Evolutionary conservation across 2,888 invertebrate species (phyloP).

Genomic region (Hirtodrosophila duncani): DNA sequence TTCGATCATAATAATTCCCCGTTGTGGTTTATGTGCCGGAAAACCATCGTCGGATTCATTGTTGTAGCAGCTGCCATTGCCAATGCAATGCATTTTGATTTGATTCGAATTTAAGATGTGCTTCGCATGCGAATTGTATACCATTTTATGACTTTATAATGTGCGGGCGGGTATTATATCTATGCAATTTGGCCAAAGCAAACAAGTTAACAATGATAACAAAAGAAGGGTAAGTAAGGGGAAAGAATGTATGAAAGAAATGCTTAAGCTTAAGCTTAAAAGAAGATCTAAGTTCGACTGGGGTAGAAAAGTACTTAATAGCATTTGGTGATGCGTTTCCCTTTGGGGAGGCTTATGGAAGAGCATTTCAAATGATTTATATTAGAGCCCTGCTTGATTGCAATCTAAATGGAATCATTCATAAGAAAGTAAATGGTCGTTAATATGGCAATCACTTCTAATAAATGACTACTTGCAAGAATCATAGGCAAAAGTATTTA

Average conservation of each 20-base stretch:
- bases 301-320: background rate
- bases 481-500: too few relatives aligned
- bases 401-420: too few relatives aligned
- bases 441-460: too few relatives aligned
- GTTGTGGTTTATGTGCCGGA: slow-evolving; percentile 62
- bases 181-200: too few relatives aligned
- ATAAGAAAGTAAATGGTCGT: too few relatives aligned
- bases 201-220: too few relatives aligned
- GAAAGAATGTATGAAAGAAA: slow-evolving; percentile 30
- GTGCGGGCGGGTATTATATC: slow-evolving; percentile 14
- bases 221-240: too few relatives aligned
- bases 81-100: slow-evolving; percentile 55
- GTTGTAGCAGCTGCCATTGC: slow-evolving; percentile 36
- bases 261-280: background rate
- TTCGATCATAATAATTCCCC: slow-evolving; percentile 67
- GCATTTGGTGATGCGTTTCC: too few relatives aligned
- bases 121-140: slow-evolving; percentile 11
- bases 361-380: too few relatives aligned
- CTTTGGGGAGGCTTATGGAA: too few relatives aligned
- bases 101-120: slow-evolving; percentile 51
- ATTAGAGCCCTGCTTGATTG: too few relatives aligned
- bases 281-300: background rate
- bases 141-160: slow-evolving; percentile 34
- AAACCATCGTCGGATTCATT: slow-evolving; percentile 27
- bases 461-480: too few relatives aligned